These are phyloP conservation scores for Platysteira castanea DNA, from an alignment of 2,113 vertebrate genomes.

Conservation along the genomic window DNA sequence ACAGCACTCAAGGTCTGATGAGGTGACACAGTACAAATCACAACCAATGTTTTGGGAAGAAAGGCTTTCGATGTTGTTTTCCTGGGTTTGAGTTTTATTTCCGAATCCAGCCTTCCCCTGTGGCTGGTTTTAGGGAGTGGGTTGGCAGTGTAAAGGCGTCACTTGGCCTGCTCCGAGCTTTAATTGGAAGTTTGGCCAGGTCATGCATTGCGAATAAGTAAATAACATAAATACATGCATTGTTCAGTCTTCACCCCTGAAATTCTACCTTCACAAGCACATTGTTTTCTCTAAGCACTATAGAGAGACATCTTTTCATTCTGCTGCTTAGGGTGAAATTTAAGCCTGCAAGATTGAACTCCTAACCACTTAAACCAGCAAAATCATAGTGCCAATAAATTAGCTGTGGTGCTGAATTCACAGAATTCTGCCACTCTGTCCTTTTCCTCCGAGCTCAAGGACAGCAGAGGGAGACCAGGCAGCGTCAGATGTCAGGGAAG, in stretches of 20 bases:
- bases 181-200: not conserved
- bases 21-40: not conserved
- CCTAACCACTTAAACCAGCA: not conserved
- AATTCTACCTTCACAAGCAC: not conserved
- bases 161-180: not conserved
- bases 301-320: not conserved
- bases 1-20: not conserved
- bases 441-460: not conserved
- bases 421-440: not conserved
- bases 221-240: not conserved
- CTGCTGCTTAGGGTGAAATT: not conserved
- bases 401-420: not conserved
- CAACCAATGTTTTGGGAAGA: not conserved
- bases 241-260: not conserved
- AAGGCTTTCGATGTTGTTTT: not conserved
- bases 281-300: not conserved
- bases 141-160: not conserved
- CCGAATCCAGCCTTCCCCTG: not conserved
- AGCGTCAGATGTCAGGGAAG: not conserved
- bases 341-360: not conserved
- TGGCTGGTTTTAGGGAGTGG: not conserved
- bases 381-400: not conserved
- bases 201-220: not conserved
- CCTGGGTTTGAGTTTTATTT: not conserved
- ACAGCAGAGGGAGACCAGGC: not conserved